Evolutionary conservation across 2,113 vertebrate species (phyloP).

Genomic region (Labrus mixtus): DNA sequence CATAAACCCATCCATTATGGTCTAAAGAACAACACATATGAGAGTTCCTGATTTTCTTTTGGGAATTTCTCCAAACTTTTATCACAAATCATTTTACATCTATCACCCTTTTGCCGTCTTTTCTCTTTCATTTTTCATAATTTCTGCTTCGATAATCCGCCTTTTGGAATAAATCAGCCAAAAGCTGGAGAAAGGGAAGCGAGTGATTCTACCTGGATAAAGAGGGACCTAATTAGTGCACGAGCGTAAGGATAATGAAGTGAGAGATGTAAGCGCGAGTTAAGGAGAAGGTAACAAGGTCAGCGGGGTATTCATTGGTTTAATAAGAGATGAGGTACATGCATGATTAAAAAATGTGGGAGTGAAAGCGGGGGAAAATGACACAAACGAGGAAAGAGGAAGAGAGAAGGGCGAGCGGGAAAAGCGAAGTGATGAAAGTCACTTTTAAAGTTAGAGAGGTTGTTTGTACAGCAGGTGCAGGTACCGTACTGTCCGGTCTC

Average conservation of each 20-base stretch:
- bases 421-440: constrained; percentile 19
- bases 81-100: constrained; percentile 25
- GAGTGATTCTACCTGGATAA: constrained; percentile 62
- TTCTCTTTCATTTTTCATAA: constrained; percentile 20
- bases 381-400: constrained; percentile 17
- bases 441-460: constrained; percentile 36
- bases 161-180: constrained; percentile 53
- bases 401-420: constrained; percentile 1
- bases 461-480: constrained; percentile 12
- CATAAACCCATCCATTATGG: constrained; percentile 4
- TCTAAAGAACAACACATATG: background rate
- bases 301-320: constrained; percentile 42
- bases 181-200: constrained; percentile 33
- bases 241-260: constrained; percentile 66
- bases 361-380: constrained; percentile 26
- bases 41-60: constrained; percentile 11
- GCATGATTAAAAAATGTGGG: constrained; percentile 51
- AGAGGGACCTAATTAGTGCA: constrained; percentile 65
- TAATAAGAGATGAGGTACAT: constrained; percentile 49
- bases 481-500: background rate
- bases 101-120: constrained; percentile 22
- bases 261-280: constrained; percentile 54
- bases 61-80: background rate
- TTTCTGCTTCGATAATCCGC: constrained; percentile 51
- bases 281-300: constrained; percentile 58